Percentiles rank a stretch among this genome's conserved stretches.
These are phyloP conservation scores for Fulmarus glacialis DNA, from an alignment of 2,113 vertebrate species.

Conservation along the genomic window DNA sequence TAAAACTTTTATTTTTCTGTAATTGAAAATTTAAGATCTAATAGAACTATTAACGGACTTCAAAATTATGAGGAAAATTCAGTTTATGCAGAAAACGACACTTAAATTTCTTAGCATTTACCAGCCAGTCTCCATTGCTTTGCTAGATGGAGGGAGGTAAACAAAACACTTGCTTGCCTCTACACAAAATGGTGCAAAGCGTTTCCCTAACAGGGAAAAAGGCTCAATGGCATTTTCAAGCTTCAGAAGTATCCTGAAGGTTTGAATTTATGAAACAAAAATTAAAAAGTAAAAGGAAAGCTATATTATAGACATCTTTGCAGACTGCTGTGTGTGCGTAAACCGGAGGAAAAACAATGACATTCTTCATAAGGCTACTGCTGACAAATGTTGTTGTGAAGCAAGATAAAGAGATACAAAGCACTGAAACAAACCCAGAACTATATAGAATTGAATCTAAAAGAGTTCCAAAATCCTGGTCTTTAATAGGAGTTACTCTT, in stretches of 20 bases:
- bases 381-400: not conserved
- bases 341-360: not conserved
- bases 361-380: not conserved
- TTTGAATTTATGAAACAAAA: not conserved
- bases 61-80: not conserved
- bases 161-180: not conserved
- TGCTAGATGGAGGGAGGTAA: not conserved
- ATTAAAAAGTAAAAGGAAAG: not conserved
- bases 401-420: not conserved
- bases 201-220: not conserved
- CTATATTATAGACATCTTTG: rapidly evolving
- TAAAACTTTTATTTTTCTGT: not conserved
- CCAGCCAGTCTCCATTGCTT: not conserved
- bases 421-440: not conserved
- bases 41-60: not conserved
- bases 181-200: not conserved
- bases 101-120: not conserved
- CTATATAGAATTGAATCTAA: not conserved
- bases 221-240: not conserved
- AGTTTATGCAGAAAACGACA: not conserved
- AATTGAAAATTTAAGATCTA: not conserved
- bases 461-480: not conserved
- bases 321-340: not conserved
- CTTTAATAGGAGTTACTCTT: not conserved
- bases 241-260: not conserved